phyloP scores from a whole-genome alignment of 2,797 vertebrate species.

The Phoebastria nigripes region DNA sequence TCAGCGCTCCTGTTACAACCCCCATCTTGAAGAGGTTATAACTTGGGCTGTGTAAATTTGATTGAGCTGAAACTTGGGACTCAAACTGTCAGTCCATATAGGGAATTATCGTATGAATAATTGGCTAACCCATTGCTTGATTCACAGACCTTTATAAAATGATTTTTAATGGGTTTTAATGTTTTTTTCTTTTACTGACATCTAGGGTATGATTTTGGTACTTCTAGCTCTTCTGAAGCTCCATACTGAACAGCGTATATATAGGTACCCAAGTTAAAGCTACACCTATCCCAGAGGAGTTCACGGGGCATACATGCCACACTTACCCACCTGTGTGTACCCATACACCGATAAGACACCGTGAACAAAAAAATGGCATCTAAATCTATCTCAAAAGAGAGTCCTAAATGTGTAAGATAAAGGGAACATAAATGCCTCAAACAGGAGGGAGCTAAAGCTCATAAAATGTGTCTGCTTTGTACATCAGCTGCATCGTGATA shows the following conservation, averaged over 20 bases:
- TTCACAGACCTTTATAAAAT: conserved; percentile 56
- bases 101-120: conserved; percentile 72
- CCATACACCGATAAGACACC: neutral
- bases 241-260: neutral
- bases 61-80: conserved; percentile 71
- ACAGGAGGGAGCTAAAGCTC: neutral
- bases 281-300: neutral
- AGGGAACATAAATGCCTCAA: neutral
- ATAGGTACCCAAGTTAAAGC: neutral
- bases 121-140: conserved; percentile 38
- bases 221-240: conserved; percentile 51
- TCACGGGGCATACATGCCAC: neutral
- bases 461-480: neutral
- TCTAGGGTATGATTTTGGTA: conserved; percentile 70
- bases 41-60: conserved; percentile 73
- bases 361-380: neutral
- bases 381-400: neutral
- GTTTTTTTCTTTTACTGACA: conserved; percentile 71
- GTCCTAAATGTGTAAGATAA: neutral
- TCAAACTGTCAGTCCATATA: conserved; percentile 71
- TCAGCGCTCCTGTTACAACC: conserved; percentile 72
- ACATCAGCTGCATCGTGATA: neutral
- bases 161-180: conserved; percentile 69
- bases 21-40: conserved; percentile 75
- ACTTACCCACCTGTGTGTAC: neutral